Conservation (phyloP, 2,113 vertebrate genomes). For the Aix galericulata region DNA sequence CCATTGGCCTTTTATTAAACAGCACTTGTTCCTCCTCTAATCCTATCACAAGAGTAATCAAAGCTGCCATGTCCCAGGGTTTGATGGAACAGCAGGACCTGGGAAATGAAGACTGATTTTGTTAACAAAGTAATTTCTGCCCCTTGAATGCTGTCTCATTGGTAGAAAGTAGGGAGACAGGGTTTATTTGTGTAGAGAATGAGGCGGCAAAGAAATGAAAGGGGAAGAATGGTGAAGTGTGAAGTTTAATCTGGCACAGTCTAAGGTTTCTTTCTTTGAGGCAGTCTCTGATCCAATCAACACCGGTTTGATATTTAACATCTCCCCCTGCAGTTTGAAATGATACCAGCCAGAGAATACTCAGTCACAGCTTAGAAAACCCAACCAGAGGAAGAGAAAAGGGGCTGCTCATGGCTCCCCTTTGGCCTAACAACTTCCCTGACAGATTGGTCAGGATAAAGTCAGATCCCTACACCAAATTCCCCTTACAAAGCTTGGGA, state of each 20-base stretch:
- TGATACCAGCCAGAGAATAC: background rate
- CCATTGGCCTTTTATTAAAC: constrained; percentile 54
- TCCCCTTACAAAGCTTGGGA: background rate
- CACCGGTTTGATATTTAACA: constrained; percentile 68
- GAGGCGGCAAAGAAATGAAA: constrained; percentile 62
- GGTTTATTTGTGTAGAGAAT: constrained; percentile 71
- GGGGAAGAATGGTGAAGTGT: constrained; percentile 64
- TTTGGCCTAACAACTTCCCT: background rate
- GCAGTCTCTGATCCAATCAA: constrained; percentile 53
- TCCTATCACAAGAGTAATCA: constrained; percentile 50
- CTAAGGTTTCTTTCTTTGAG: constrained; percentile 50
- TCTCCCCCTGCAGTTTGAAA: constrained; percentile 65
- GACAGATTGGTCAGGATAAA: background rate
- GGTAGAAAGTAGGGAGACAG: constrained; percentile 36
- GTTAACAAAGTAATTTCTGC: constrained; percentile 73
- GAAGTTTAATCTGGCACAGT: constrained; percentile 66
- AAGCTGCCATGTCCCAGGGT: constrained; percentile 50
- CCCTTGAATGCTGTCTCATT: constrained; percentile 56
- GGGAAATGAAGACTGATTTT: constrained; percentile 74
- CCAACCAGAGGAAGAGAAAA: background rate
- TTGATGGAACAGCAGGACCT: constrained; percentile 73
- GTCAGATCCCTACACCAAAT: background rate
- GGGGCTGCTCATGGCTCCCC: background rate
- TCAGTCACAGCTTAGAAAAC: background rate
- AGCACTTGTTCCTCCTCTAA: constrained; percentile 47